Conservation (phyloP, 2,888 invertebrate genomes). For the Bombylius discolor region DNA sequence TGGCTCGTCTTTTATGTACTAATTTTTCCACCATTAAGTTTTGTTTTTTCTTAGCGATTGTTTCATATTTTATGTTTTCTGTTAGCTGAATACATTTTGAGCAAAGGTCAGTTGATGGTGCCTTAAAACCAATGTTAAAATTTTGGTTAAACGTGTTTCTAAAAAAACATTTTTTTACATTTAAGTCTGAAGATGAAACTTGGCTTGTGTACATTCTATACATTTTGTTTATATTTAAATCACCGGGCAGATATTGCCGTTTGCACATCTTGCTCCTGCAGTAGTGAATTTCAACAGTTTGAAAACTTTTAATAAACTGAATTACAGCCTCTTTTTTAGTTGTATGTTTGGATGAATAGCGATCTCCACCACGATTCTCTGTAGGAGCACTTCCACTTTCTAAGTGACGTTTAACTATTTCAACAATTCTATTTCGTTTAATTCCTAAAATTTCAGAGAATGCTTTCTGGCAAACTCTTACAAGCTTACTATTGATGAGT, state of each 20-base stretch:
- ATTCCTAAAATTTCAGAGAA: background rate
- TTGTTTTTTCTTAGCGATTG: background rate
- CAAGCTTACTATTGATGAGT: too few species aligned
- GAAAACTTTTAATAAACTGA: conserved; percentile 15
- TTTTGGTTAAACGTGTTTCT: conserved; percentile 12
- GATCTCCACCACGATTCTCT: conserved; percentile 13
- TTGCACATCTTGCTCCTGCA: conserved; percentile 11
- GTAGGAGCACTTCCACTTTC: conserved; percentile 7
- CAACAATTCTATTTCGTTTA: background rate
- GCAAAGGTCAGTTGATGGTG: conserved; percentile 12
- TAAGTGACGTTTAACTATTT: background rate
- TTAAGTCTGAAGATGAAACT: background rate
- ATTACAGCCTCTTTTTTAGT: conserved; percentile 9
- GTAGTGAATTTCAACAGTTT: conserved; percentile 17
- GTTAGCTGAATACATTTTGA: conserved; percentile 9
- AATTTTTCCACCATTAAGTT: conserved; percentile 7
- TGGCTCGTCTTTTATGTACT: conserved; percentile 16
- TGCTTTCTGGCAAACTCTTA: background rate
- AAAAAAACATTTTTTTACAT: conserved; percentile 12
- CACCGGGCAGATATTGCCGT: conserved; percentile 12
- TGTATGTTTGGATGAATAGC: background rate
- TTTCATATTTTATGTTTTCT: conserved; percentile 7
- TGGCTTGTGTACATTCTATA: conserved; percentile 7
- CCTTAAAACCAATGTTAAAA: conserved; percentile 17
- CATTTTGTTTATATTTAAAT: conserved; percentile 14